A percentile compares a stretch with the other conserved stretches of the same genome.
These are phyloP conservation scores for Talpa occidentalis DNA, from an alignment of 2,113 vertebrate genomes.

Conservation along the genomic window DNA sequence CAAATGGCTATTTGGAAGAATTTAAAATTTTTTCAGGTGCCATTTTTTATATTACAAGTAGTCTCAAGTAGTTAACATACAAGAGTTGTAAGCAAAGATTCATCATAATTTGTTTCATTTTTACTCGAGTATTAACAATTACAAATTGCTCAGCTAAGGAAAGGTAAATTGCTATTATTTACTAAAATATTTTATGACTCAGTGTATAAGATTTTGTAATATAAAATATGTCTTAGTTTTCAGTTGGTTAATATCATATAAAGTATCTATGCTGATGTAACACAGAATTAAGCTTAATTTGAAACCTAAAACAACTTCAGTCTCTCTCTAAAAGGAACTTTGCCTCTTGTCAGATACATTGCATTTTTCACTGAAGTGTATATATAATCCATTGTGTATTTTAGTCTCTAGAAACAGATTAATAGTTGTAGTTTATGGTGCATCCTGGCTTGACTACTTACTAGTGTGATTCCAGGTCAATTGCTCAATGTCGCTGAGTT, in stretches of 20 bases:
- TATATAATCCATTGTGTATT: conserved; percentile 1
- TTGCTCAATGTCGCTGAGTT: neutral
- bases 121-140: conserved; percentile 11
- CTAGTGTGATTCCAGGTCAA: neutral
- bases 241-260: conserved; percentile 32
- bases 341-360: neutral
- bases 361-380: conserved; percentile 19
- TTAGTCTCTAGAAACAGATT: conserved; percentile 18
- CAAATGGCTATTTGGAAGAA: neutral
- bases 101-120: conserved; percentile 40
- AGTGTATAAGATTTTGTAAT: neutral
- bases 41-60: conserved; percentile 13
- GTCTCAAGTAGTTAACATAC: neutral
- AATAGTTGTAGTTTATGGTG: conserved; percentile 23
- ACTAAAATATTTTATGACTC: conserved; percentile 12
- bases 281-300: conserved; percentile 53
- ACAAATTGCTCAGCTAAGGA: neutral
- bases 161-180: conserved; percentile 34
- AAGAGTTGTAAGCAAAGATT: neutral
- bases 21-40: neutral
- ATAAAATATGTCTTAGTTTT: conserved; percentile 38
- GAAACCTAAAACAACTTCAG: conserved; percentile 22
- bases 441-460: neutral
- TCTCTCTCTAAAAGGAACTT: conserved; percentile 4
- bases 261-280: neutral